phyloP scores from a whole-genome alignment of 2,113 vertebrate species.

The Telmatochromis bifrenatus region DNA sequence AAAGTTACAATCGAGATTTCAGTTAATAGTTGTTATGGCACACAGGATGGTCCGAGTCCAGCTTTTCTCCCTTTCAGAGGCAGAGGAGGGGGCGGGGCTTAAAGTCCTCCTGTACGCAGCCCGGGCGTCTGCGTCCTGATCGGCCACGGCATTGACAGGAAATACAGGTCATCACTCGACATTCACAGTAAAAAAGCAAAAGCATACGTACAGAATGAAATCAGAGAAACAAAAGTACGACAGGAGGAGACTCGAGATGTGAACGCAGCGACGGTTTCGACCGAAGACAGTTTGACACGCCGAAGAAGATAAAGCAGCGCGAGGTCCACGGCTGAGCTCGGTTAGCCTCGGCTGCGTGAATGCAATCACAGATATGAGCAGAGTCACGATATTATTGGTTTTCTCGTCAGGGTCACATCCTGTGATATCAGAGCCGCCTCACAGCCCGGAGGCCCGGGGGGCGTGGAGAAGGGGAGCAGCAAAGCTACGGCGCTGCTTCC shows the following conservation, averaged over 20 bases:
- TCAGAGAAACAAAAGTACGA: slow-evolving; percentile 18
- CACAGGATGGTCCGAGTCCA: slow-evolving; percentile 71
- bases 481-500: not conserved
- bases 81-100: not conserved
- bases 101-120: slow-evolving; percentile 8
- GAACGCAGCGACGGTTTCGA: not conserved
- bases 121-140: slow-evolving; percentile 24
- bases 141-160: slow-evolving; percentile 44
- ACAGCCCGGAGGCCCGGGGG: not conserved
- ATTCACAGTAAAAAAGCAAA: slow-evolving; percentile 70
- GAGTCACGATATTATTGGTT: not conserved
- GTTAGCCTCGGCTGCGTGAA: not conserved
- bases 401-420: not conserved
- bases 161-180: slow-evolving; percentile 57
- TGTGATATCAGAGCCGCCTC: not conserved
- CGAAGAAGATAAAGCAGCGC: not conserved
- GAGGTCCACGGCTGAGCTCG: not conserved
- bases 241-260: slow-evolving; percentile 16
- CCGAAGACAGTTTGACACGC: not conserved
- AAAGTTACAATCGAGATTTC: slow-evolving; percentile 66
- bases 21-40: slow-evolving; percentile 68
- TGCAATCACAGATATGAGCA: slow-evolving; percentile 7
- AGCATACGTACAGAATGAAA: slow-evolving; percentile 27
- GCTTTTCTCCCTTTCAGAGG: slow-evolving; percentile 20
- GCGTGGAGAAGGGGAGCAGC: not conserved